A percentile compares a stretch with the other conserved stretches of the same genome.
Evolutionary conservation across 2,888 invertebrate species (phyloP).

Genomic region (Pemphredon lugubris): DNA sequence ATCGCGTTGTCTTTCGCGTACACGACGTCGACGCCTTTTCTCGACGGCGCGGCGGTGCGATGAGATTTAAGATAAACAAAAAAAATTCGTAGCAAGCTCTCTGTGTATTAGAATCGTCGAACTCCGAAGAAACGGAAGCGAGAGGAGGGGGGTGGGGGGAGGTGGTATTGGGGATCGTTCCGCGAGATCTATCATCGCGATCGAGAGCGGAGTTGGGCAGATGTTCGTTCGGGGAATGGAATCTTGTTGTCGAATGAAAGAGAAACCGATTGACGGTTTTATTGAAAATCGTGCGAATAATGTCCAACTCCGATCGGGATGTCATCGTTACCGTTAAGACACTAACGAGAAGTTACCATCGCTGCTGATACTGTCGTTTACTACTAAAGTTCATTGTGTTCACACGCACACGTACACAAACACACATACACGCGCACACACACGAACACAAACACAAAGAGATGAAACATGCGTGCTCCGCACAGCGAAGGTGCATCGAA

Average conservation of each 20-base stretch:
- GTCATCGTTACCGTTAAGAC: conserved; percentile 1
- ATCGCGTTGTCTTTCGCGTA: neutral
- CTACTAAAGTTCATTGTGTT: conserved; percentile 57
- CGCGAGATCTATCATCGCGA: conserved; percentile 1
- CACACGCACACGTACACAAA: conserved; percentile 26
- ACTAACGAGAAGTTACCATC: neutral
- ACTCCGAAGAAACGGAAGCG: neutral
- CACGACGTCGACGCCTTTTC: neutral
- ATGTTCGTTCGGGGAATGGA: too few species aligned
- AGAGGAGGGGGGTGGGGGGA: too few species aligned
- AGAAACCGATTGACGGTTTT: too few species aligned
- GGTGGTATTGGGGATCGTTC: conserved; percentile 1
- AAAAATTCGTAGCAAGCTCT: conserved; percentile 31
- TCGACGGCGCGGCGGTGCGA: neutral
- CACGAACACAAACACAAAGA: too few species aligned
- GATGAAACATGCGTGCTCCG: conserved; percentile 17
- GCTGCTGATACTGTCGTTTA: conserved; percentile 35
- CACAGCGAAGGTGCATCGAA: conserved; percentile 42
- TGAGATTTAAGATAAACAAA: conserved; percentile 9
- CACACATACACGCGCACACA: too few species aligned
- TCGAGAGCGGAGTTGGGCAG: neutral
- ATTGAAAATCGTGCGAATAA: too few species aligned
- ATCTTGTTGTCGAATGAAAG: too few species aligned
- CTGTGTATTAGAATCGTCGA: conserved; percentile 25
- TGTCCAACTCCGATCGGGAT: too few species aligned